Evolutionary conservation across 2,113 vertebrate genomes (phyloP).

Genomic region (Nycticorax nycticorax): DNA sequence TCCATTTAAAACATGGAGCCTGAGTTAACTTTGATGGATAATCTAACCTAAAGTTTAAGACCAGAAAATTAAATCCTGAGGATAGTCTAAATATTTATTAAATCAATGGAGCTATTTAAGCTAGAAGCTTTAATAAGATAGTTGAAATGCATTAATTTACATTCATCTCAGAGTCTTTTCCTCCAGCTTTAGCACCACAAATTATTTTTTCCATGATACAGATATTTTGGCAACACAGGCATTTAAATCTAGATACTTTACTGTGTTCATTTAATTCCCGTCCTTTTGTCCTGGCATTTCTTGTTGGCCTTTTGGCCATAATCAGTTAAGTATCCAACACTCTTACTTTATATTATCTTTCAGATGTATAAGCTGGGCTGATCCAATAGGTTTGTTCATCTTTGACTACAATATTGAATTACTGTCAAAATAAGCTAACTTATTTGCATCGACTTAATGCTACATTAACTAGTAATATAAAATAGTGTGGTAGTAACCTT

Average conservation of each 20-base stretch:
- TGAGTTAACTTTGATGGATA: not conserved
- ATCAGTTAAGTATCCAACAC: not conserved
- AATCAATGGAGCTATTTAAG: not conserved
- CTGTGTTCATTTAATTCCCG: not conserved
- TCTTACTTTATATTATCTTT: not conserved
- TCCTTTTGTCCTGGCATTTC: not conserved
- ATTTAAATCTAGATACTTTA: not conserved
- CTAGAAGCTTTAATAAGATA: not conserved
- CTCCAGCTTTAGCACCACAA: not conserved
- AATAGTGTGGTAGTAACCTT: not conserved
- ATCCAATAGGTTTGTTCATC: not conserved
- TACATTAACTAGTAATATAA: not conserved
- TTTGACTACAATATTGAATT: not conserved
- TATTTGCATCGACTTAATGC: not conserved
- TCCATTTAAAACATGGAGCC: not conserved
- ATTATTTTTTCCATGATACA: not conserved
- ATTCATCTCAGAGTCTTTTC: not conserved
- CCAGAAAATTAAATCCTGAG: not conserved
- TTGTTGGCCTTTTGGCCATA: not conserved
- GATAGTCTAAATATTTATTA: conserved; percentile 25
- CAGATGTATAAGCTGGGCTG: not conserved
- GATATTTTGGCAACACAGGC: not conserved
- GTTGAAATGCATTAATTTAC: not conserved
- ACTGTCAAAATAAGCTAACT: not conserved
- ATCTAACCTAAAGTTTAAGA: not conserved